These are phyloP conservation scores for Anoplophora glabripennis DNA, from an alignment of 1,140 invertebrate species.

Conservation along the genomic window DNA sequence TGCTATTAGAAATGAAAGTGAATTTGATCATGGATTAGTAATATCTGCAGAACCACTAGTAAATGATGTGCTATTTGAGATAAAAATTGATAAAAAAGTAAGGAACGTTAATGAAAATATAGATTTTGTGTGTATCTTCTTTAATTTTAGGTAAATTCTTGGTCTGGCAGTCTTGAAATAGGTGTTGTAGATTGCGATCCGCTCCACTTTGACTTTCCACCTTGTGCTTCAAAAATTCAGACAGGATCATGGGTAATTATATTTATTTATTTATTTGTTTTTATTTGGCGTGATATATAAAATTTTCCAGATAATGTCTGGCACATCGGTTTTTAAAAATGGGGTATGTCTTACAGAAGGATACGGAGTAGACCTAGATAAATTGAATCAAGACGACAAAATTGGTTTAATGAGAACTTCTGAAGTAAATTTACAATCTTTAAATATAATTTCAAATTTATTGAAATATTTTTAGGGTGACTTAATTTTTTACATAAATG, in stretches of 20 bases:
- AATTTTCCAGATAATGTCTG: slow-evolving; percentile 71
- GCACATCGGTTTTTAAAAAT: slow-evolving; percentile 79
- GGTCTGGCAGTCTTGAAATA: slow-evolving; percentile 91
- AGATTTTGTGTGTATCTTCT: not conserved
- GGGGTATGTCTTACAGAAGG: slow-evolving; percentile 74
- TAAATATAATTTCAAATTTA: not conserved
- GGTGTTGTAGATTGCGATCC: slow-evolving; percentile 86
- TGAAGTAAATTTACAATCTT: slow-evolving; percentile 54
- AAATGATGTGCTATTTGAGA: slow-evolving; percentile 85
- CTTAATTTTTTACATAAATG: slow-evolving; percentile 87
- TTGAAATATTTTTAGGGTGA: slow-evolving; percentile 61
- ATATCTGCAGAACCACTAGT: slow-evolving; percentile 76
- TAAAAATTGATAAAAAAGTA: slow-evolving; percentile 86
- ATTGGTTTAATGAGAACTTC: slow-evolving; percentile 80
- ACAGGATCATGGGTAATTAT: slow-evolving; percentile 77
- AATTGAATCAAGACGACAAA: slow-evolving; percentile 78
- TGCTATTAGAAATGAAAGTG: slow-evolving; percentile 71
- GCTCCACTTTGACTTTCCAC: slow-evolving; percentile 73
- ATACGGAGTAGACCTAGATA: slow-evolving; percentile 82
- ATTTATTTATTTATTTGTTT: slow-evolving; percentile 13
- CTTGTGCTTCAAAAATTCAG: slow-evolving; percentile 78
- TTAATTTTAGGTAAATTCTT: slow-evolving; percentile 64
- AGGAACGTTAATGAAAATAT: slow-evolving; percentile 5
- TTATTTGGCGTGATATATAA: not conserved
- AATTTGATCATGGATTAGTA: slow-evolving; percentile 84